These are phyloP conservation scores for Scaptomyza reducta DNA, from an alignment of 2,888 invertebrate species.

Conservation along the genomic window DNA sequence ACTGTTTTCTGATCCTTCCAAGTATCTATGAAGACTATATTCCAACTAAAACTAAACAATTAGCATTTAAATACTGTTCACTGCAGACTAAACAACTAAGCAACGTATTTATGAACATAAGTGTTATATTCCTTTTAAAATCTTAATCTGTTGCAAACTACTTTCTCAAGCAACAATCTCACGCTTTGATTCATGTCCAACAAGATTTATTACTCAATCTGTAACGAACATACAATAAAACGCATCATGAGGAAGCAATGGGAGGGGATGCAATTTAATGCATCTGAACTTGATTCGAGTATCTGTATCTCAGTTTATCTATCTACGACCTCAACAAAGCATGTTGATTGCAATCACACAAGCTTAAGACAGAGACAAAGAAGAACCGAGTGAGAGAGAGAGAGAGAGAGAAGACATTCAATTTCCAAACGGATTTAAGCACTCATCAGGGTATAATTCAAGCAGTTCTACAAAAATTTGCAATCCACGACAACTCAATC, in stretches of 20 bases:
- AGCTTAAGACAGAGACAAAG: neutral
- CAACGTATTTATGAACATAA: neutral
- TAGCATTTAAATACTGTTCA: too few species aligned
- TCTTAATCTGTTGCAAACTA: too few species aligned
- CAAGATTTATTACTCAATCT: conserved; percentile 21
- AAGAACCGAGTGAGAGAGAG: neutral
- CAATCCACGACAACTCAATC: neutral
- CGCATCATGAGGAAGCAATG: conserved; percentile 3
- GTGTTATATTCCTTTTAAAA: too few species aligned
- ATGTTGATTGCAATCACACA: conserved; percentile 5
- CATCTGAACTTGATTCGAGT: conserved; percentile 46
- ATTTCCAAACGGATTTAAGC: conserved; percentile 10
- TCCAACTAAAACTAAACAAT: too few species aligned
- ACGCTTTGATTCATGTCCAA: neutral
- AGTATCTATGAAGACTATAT: too few species aligned
- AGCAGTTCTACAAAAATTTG: conserved; percentile 3
- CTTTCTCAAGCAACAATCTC: neutral
- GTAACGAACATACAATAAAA: neutral
- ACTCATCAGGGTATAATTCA: conserved; percentile 4
- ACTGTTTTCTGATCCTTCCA: too few species aligned
- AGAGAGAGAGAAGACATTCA: neutral
- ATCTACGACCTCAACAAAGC: neutral
- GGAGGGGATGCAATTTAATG: conserved; percentile 31
- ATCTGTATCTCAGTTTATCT: neutral
- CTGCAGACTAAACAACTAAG: too few species aligned